phyloP scores from a whole-genome alignment of 2,888 invertebrate genomes.

The Onchidella celtica region DNA sequence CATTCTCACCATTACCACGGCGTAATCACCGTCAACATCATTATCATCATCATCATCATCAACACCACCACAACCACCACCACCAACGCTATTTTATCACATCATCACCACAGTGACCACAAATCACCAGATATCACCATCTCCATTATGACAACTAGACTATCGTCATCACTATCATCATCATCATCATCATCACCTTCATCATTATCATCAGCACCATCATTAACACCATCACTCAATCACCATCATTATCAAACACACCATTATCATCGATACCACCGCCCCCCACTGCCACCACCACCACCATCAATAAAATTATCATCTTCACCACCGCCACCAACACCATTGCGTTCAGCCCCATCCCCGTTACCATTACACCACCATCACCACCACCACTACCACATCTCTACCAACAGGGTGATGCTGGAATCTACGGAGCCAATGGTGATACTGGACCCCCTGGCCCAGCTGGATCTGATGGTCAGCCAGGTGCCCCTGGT shows the following conservation, averaged over 20 bases:
- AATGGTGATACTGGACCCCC: conserved; percentile 62
- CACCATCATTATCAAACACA: not conserved
- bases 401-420: too few relatives aligned
- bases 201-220: not conserved
- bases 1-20: too few relatives aligned
- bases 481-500: conserved; percentile 59
- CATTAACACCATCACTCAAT: not conserved
- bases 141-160: not conserved
- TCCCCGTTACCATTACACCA: not conserved
- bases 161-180: not conserved
- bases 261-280: not conserved
- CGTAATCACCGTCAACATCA: too few relatives aligned
- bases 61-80: too few relatives aligned
- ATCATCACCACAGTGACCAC: too few relatives aligned
- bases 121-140: too few relatives aligned
- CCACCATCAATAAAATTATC: not conserved
- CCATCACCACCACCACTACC: not conserved
- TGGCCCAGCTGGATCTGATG: conserved; percentile 64
- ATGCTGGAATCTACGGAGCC: conserved; percentile 64
- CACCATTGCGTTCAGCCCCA: not conserved
- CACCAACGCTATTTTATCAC: too few relatives aligned
- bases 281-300: not conserved
- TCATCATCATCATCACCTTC: not conserved
- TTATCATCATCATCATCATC: too few relatives aligned
- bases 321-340: not conserved